Conservation (phyloP, 2,113 vertebrate genomes). For the Pogonocichla stellata region DNA sequence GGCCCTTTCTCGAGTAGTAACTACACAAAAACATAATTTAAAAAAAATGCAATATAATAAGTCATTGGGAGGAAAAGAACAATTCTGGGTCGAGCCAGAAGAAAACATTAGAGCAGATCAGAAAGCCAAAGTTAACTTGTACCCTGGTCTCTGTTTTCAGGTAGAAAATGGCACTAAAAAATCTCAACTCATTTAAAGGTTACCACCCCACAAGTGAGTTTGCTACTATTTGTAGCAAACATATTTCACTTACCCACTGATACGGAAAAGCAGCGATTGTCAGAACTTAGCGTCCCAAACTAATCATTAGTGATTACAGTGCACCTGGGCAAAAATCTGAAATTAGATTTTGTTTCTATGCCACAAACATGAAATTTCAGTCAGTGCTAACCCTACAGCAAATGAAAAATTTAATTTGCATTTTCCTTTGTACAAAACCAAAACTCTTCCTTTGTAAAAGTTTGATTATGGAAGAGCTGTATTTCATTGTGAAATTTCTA, state of each 20-base stretch:
- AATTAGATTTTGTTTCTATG: background rate
- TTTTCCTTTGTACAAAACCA: background rate
- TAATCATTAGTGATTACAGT: background rate
- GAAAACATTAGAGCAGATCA: background rate
- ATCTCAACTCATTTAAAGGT: background rate
- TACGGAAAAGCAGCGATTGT: background rate
- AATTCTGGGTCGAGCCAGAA: background rate
- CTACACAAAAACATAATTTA: background rate
- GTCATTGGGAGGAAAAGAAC: background rate
- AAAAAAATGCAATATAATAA: background rate
- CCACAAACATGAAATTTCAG: background rate
- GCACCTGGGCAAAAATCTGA: background rate
- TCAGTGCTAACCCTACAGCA: background rate
- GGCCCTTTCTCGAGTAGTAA: background rate
- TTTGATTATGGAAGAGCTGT: background rate
- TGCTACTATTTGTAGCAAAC: background rate
- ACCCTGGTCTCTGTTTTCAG: background rate
- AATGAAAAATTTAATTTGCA: background rate
- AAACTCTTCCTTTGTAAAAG: background rate
- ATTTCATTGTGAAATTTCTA: background rate
- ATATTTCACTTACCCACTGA: background rate
- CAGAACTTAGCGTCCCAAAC: background rate
- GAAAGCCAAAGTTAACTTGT: background rate
- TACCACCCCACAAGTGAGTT: background rate
- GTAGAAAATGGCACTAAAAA: background rate